phyloP scores from a whole-genome alignment of 1,140 invertebrate genomes.

The Drosophila sproati region DNA sequence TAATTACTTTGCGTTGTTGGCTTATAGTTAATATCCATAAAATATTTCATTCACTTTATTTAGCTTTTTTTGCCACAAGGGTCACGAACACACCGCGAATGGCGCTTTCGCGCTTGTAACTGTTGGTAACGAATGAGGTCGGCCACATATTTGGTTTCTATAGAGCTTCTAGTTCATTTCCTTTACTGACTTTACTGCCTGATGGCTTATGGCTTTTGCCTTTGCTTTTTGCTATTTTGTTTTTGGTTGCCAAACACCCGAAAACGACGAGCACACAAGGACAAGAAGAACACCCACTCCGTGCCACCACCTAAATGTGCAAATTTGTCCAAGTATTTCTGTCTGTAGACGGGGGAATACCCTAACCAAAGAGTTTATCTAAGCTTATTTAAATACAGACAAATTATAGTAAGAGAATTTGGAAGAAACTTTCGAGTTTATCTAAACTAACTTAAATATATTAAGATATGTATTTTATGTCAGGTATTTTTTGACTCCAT shows the following conservation, averaged over 20 bases:
- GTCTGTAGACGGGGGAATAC: background rate
- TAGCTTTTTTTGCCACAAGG: constrained; percentile 35
- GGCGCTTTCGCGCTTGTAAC: constrained; percentile 76
- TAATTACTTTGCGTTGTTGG: constrained; percentile 51
- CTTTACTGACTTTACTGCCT: constrained; percentile 3
- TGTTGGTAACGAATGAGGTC: constrained; percentile 80
- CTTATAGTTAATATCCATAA: constrained; percentile 12
- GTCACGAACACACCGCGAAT: constrained; percentile 38
- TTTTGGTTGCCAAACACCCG: constrained; percentile 78
- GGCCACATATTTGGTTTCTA: constrained; percentile 60
- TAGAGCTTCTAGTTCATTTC: constrained; percentile 52
- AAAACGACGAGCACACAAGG: constrained; percentile 66
- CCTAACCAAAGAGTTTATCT: background rate
- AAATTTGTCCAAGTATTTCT: constrained; percentile 30
- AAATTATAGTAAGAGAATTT: too few species aligned
- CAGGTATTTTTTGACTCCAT: too few species aligned
- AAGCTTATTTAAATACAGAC: too few species aligned
- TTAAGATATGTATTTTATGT: too few species aligned
- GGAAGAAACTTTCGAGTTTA: background rate
- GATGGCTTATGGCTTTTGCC: background rate
- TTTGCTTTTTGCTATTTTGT: constrained; percentile 46
- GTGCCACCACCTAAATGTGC: constrained; percentile 36
- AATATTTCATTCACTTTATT: constrained; percentile 4
- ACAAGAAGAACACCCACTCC: constrained; percentile 48
- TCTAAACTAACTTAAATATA: too few species aligned